Conservation (phyloP, 2,797 vertebrate species). For the Vireo griseus region DNA sequence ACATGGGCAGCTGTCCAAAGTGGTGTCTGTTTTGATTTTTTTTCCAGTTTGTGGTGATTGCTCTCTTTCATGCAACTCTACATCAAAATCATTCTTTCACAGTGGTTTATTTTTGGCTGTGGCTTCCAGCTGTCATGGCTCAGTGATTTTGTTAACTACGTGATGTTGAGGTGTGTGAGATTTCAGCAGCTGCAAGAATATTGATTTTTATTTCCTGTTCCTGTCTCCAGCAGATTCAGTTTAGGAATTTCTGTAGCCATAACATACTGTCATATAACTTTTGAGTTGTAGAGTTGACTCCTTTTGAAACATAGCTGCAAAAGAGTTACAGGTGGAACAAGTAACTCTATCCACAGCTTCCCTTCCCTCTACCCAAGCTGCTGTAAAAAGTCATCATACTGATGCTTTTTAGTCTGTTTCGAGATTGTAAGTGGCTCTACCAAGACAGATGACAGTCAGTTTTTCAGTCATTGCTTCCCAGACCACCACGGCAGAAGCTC, state of each 20-base stretch:
- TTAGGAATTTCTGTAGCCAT: background rate
- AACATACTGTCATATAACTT: rapidly evolving
- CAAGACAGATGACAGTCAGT: background rate
- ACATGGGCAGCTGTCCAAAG: conserved; percentile 33
- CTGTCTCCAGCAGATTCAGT: background rate
- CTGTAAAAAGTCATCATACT: background rate
- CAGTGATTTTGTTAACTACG: background rate
- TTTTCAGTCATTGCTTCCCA: background rate
- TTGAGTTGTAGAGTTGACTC: background rate
- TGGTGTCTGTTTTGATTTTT: conserved; percentile 34
- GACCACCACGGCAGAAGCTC: background rate
- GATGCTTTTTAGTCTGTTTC: background rate
- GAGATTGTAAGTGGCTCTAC: background rate
- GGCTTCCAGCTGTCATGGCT: background rate
- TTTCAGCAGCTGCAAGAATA: background rate
- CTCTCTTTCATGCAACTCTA: background rate
- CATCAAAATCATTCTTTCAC: background rate
- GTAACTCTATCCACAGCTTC: background rate
- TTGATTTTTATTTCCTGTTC: background rate
- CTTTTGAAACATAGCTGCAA: background rate
- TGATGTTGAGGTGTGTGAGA: background rate
- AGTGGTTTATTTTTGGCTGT: conserved; percentile 10
- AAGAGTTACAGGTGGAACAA: background rate
- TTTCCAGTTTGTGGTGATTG: conserved; percentile 38
- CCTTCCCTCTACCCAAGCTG: background rate